Percentiles rank a stretch among this genome's conserved stretches.
Evolutionary conservation across 1,140 invertebrate species (phyloP).

Genomic region (Bombus superbus): DNA sequence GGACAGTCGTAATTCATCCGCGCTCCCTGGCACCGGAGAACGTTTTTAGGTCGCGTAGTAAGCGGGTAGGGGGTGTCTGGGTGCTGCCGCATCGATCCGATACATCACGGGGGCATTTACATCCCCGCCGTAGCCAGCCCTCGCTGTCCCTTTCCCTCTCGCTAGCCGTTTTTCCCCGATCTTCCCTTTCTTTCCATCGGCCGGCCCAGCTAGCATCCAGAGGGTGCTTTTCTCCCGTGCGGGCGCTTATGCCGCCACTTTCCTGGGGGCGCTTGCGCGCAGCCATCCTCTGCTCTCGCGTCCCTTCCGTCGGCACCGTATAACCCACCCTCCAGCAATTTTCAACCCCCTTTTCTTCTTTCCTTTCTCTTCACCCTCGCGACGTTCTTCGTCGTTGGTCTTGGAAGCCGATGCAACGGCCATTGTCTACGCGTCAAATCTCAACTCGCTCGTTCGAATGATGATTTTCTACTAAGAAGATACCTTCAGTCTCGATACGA

Average conservation of each 20-base stretch:
- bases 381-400: background rate
- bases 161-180: constrained; percentile 35
- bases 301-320: constrained; percentile 31
- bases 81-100: constrained; percentile 83
- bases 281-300: constrained; percentile 43
- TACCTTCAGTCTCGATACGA: background rate
- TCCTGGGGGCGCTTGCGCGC: constrained; percentile 63
- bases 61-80: constrained; percentile 76
- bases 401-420: constrained; percentile 65
- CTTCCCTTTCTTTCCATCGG: constrained; percentile 34
- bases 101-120: constrained; percentile 83
- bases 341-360: constrained; percentile 18
- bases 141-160: constrained; percentile 38
- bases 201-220: constrained; percentile 45
- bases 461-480: background rate
- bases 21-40: constrained; percentile 66
- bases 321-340: constrained; percentile 36
- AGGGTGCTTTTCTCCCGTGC: constrained; percentile 65
- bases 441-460: constrained; percentile 63
- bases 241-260: constrained; percentile 72
- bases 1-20: constrained; percentile 66
- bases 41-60: constrained; percentile 83
- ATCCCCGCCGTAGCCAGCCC: constrained; percentile 71
- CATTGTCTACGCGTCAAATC: constrained; percentile 80
- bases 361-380: constrained; percentile 53